Evolutionary conservation across 2,888 invertebrate species (phyloP).

Genomic region (Exocentrus adspersus): DNA sequence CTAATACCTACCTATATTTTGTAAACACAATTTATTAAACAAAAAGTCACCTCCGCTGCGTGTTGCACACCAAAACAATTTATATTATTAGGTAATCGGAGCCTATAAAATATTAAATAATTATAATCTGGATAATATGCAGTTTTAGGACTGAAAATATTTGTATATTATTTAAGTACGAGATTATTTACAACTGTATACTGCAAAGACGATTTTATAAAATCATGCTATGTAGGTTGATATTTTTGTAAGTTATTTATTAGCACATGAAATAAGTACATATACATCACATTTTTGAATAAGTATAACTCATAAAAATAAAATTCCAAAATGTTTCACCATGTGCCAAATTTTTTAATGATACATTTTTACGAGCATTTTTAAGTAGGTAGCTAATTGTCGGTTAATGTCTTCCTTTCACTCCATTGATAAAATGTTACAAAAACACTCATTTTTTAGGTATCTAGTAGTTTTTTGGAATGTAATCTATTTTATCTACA

Average conservation of each 20-base stretch:
- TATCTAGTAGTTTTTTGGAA: too few relatives aligned
- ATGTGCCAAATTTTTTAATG: background rate
- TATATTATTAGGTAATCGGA: background rate
- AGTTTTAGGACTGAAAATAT: background rate
- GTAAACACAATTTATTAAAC: background rate
- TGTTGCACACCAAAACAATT: background rate
- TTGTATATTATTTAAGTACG: too few relatives aligned
- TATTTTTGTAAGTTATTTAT: background rate
- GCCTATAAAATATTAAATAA: background rate
- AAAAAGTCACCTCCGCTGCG: background rate
- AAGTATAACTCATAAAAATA: too few relatives aligned
- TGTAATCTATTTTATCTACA: too few relatives aligned
- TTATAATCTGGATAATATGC: background rate
- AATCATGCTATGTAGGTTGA: background rate
- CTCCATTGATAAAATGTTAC: background rate
- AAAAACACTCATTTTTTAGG: too few relatives aligned
- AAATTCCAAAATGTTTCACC: background rate
- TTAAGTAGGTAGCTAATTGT: background rate
- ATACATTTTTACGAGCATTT: background rate
- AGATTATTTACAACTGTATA: background rate
- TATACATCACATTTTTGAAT: too few relatives aligned
- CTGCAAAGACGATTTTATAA: background rate
- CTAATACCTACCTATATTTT: too few relatives aligned
- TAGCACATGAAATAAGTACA: background rate
- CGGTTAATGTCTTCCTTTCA: background rate